Conservation (phyloP, 2,888 invertebrate species). For the Masnerella sp. region DNA sequence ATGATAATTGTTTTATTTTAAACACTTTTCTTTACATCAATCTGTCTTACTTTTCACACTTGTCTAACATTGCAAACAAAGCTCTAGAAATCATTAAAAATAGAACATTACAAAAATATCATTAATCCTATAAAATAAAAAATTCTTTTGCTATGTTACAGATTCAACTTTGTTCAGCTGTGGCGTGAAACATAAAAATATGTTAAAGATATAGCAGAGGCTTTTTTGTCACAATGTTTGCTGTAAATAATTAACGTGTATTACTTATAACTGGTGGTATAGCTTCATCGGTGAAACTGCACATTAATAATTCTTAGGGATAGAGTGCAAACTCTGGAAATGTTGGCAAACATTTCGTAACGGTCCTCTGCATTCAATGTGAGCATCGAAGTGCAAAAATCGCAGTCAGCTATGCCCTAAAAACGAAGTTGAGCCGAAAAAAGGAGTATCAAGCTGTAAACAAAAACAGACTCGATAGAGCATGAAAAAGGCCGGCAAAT, state of each 20-base stretch:
- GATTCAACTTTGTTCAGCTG: conserved; percentile 2
- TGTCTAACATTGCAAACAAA: too few relatives aligned
- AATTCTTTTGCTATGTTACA: conserved; percentile 6
- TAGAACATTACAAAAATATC: too few relatives aligned
- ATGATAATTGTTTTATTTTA: too few relatives aligned
- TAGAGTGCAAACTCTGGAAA: conserved; percentile 13
- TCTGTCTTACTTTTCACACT: too few relatives aligned
- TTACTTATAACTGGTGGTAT: conserved; percentile 20
- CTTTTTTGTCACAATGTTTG: conserved; percentile 32
- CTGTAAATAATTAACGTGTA: conserved; percentile 33
- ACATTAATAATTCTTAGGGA: conserved; percentile 14
- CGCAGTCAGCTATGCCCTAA: conserved; percentile 22
- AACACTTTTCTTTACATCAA: too few relatives aligned
- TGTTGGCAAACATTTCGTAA: conserved; percentile 22
- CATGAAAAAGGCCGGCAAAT: conserved; percentile 60
- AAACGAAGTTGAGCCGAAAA: conserved; percentile 5
- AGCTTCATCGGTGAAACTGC: conserved; percentile 13
- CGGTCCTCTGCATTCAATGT: conserved; percentile 1
- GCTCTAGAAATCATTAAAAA: too few relatives aligned
- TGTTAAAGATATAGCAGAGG: conserved; percentile 31
- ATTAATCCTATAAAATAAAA: too few relatives aligned
- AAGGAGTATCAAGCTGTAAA: not conserved
- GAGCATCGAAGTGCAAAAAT: not conserved
- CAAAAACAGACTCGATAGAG: conserved; percentile 30
- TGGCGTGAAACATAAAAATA: conserved; percentile 10